phyloP scores from a whole-genome alignment of 2,797 vertebrate genomes.

The Phoeniculus purpureus region DNA sequence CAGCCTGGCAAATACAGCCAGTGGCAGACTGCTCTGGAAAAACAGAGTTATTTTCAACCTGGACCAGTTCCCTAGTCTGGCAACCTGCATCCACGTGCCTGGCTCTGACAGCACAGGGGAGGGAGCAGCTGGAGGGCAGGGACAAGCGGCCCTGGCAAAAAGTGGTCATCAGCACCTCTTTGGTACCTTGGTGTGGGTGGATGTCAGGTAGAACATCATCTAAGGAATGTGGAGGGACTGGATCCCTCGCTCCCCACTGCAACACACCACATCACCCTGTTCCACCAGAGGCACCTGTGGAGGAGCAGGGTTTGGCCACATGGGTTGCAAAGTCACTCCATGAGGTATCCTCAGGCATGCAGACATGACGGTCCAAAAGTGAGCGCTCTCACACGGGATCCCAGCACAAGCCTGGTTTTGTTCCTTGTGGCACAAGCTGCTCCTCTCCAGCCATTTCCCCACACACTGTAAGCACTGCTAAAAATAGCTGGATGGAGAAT shows the following conservation, averaged over 20 bases:
- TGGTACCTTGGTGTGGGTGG: background rate
- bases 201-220: background rate
- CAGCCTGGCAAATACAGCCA: slow-evolving; percentile 45
- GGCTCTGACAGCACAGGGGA: background rate
- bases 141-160: background rate
- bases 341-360: background rate
- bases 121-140: background rate
- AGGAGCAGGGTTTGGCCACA: background rate
- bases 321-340: background rate
- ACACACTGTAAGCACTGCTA: background rate
- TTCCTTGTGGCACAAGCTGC: background rate
- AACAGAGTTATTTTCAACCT: slow-evolving; percentile 55
- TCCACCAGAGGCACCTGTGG: background rate
- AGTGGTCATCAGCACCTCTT: background rate
- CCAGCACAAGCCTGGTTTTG: background rate
- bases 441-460: background rate
- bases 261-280: background rate
- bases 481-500: background rate
- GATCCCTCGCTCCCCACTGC: background rate
- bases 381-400: background rate
- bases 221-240: background rate
- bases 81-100: background rate
- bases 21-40: slow-evolving; percentile 51
- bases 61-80: slow-evolving; percentile 30
- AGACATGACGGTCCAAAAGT: accelerated